A percentile compares a stretch with the other conserved stretches of the same genome.
phyloP scores from a whole-genome alignment of 2,113 vertebrate species.

The Microcebus jonahi region DNA sequence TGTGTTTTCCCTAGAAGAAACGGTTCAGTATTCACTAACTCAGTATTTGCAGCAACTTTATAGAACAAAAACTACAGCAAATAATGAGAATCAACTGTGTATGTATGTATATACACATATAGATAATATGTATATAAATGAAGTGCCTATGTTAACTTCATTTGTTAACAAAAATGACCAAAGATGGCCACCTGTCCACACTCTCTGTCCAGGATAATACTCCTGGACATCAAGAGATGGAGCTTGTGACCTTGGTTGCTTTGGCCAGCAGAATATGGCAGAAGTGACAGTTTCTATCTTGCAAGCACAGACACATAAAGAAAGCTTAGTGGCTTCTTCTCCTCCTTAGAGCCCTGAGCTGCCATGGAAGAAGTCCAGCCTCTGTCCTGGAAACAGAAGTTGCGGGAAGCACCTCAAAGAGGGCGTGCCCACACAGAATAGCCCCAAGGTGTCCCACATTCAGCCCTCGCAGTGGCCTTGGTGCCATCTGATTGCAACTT shows the following conservation, averaged over 20 bases:
- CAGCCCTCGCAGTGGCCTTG: neutral
- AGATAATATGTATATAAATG: no score
- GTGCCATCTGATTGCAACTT: no score
- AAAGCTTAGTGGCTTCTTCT: neutral
- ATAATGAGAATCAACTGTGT: neutral
- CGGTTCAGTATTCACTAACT: neutral
- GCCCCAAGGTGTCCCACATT: neutral
- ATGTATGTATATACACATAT: accelerated
- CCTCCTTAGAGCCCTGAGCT: neutral
- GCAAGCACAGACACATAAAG: neutral
- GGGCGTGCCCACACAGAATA: neutral
- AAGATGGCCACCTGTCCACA: neutral
- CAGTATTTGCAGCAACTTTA: neutral
- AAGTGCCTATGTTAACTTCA: neutral
- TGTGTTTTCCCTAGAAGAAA: neutral
- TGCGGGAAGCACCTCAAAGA: neutral
- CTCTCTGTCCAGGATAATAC: neutral
- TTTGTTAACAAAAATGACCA: neutral
- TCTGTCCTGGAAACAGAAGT: neutral
- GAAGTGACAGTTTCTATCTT: neutral
- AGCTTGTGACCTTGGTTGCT: neutral
- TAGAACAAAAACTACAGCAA: neutral
- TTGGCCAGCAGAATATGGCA: neutral
- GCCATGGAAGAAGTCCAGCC: neutral
- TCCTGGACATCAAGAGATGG: neutral